phyloP scores from a whole-genome alignment of 2,113 vertebrate genomes.

The Nesoenas mayeri region DNA sequence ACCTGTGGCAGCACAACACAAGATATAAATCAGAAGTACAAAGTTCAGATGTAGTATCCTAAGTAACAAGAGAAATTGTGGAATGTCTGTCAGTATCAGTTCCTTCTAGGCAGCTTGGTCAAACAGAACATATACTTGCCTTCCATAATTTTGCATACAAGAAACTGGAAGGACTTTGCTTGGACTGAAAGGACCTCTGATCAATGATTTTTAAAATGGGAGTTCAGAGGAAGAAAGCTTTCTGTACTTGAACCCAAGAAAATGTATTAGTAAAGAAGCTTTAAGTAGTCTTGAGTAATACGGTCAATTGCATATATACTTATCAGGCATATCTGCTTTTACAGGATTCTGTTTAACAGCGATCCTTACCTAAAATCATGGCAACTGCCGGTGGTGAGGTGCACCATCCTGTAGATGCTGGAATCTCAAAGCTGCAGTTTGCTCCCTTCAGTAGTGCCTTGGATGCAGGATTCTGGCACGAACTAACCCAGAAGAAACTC shows the following conservation, averaged over 20 bases:
- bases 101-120: not conserved
- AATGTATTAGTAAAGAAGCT: not conserved
- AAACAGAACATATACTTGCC: not conserved
- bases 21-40: not conserved
- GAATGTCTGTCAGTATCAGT: not conserved
- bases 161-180: not conserved
- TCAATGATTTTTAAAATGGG: not conserved
- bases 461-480: slow-evolving; percentile 97
- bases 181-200: not conserved
- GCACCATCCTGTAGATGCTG: not conserved
- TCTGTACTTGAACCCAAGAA: not conserved
- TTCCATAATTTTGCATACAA: not conserved
- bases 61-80: not conserved
- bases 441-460: slow-evolving; percentile 93
- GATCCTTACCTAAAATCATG: slow-evolving; percentile 57
- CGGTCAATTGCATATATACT: not conserved
- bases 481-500: slow-evolving; percentile 94
- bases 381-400: slow-evolving; percentile 53
- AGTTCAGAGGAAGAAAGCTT: not conserved
- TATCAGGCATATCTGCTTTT: not conserved
- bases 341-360: not conserved
- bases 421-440: slow-evolving; percentile 85
- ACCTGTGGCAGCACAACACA: not conserved
- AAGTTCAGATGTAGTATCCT: not conserved
- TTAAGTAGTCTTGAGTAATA: not conserved